Evolutionary conservation across 2,888 invertebrate species (phyloP).

Genomic region (Perizoma affinitatum): DNA sequence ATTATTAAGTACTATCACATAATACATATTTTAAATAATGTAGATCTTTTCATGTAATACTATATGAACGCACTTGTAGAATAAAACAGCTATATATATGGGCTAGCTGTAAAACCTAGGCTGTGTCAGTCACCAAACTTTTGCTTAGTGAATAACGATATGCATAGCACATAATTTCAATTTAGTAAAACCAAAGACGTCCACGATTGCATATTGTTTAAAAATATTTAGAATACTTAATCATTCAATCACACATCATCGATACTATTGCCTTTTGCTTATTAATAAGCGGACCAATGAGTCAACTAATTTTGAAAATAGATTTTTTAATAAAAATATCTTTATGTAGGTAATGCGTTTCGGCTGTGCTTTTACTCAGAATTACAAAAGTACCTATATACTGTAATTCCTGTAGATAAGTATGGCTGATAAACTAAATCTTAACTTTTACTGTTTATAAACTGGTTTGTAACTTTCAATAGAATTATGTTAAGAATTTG

Average conservation of each 20-base stretch:
- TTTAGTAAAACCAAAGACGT: slow-evolving; percentile 25
- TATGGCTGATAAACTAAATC: slow-evolving; percentile 25
- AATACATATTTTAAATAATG: slow-evolving; percentile 43
- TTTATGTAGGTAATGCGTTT: slow-evolving; percentile 63
- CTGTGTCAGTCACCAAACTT: slow-evolving; percentile 3
- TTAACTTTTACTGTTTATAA: slow-evolving; percentile 19
- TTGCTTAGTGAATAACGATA: slow-evolving; percentile 1
- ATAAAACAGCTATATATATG: slow-evolving; percentile 12
- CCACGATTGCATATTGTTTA: slow-evolving; percentile 21
- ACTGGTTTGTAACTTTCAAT: slow-evolving; percentile 12
- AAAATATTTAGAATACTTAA: slow-evolving; percentile 16
- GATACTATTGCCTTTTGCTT: slow-evolving; percentile 76
- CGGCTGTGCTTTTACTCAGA: slow-evolving; percentile 76
- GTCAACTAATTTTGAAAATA: slow-evolving; percentile 75
- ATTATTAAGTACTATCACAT: slow-evolving; percentile 46
- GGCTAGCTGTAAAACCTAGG: slow-evolving; percentile 12
- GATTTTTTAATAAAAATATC: slow-evolving; percentile 66
- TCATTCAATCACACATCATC: slow-evolving; percentile 48
- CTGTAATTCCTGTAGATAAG: slow-evolving; percentile 30
- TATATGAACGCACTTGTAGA: slow-evolving; percentile 26
- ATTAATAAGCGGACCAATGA: slow-evolving; percentile 77
- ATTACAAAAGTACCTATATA: slow-evolving; percentile 42
- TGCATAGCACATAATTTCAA: slow-evolving; percentile 1
- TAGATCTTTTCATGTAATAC: slow-evolving; percentile 7
- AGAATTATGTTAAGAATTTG: slow-evolving; percentile 20